phyloP scores from a whole-genome alignment of 1,140 invertebrate genomes.

The Drosophila lowei region DNA sequence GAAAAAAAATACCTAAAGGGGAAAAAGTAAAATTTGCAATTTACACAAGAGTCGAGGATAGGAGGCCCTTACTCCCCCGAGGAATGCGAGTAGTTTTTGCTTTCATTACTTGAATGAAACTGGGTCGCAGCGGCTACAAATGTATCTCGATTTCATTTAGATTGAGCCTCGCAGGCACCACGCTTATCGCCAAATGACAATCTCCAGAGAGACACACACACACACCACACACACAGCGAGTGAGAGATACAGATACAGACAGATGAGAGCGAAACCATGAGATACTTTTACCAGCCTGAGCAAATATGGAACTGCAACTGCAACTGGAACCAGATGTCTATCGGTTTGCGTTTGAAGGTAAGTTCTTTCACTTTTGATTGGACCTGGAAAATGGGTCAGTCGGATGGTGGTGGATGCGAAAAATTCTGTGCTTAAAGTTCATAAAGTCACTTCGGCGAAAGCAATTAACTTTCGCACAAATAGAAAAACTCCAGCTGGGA shows the following conservation, averaged over 20 bases:
- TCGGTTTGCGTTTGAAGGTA: conserved; percentile 70
- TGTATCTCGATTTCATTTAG: conserved; percentile 78
- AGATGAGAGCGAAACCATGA: conserved; percentile 39
- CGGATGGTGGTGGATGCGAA: conserved; percentile 13
- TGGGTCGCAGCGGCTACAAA: conserved; percentile 69
- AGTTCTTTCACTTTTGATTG: conserved; percentile 75
- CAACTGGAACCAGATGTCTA: conserved; percentile 56
- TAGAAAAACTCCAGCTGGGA: conserved; percentile 36
- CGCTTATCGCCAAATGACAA: conserved; percentile 71
- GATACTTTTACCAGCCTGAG: conserved; percentile 60
- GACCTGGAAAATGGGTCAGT: conserved; percentile 59
- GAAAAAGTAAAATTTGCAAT: conserved; percentile 53
- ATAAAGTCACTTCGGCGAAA: conserved; percentile 19
- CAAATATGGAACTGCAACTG: conserved; percentile 51
- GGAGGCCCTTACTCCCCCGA: conserved; percentile 7
- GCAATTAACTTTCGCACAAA: conserved; percentile 51
- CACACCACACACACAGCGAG: conserved; percentile 1
- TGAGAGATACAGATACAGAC: background rate
- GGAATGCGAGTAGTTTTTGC: conserved; percentile 57
- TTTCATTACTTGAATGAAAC: conserved; percentile 65
- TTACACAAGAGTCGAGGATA: conserved; percentile 37
- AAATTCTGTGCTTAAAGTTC: conserved; percentile 51
- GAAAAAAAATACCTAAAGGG: conserved; percentile 11
- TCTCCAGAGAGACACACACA: conserved; percentile 25
- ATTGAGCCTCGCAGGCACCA: conserved; percentile 48